Base-by-base conservation (phyloP, 2,888 invertebrate genomes). In the Agonopterix subpropinquella region DNA sequence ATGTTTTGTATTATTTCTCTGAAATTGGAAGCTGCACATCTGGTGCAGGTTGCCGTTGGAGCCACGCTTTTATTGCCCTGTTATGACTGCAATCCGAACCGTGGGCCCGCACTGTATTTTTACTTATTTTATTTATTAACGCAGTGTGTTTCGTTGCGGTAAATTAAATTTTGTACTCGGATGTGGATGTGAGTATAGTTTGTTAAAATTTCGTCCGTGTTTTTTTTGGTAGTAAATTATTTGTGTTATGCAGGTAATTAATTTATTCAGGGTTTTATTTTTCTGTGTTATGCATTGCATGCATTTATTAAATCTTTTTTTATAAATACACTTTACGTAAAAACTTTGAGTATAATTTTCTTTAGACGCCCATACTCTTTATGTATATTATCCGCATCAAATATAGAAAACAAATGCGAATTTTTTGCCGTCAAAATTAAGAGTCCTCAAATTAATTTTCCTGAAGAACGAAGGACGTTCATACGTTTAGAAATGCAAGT, bases 51-150 rank as follows among this genome's bases (percentile, higher is more conserved):
- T 60, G 65, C 58, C 52, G 56, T 56, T 59, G 59, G 65, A 55
- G 55, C 56, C 57, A 61, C 62, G 69, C 67, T 74, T 80, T 80
- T 81, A 82, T 80, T 73, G 71, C 73, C 65, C 65, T 76, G 81
- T 81, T 81, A 80, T 81, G 78, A 75, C 77, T 80, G 79, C 81
- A 79, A 77, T 76, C 67, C 70, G 71, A 75, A 78, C 65, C 67
- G 65, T 54, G 60, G 64, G 59, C 61, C 54, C 54, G 61, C 58
- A 57, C 62, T 60, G 62, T 64, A 67, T 72, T 74, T 76, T 74
- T 72, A 70, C 69, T 70, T 71, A 77, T 78, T 77, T 75, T 71
- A 69, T 76, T 75, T 76, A 76, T 76, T 70, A 75, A 70, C 67
- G 62, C 64, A 45, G 57, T 55, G 60, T 65, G 64, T 61, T 63